Base-by-base conservation (phyloP, 2,888 invertebrate genomes). In the Chrysomela aeneicollis region DNA sequence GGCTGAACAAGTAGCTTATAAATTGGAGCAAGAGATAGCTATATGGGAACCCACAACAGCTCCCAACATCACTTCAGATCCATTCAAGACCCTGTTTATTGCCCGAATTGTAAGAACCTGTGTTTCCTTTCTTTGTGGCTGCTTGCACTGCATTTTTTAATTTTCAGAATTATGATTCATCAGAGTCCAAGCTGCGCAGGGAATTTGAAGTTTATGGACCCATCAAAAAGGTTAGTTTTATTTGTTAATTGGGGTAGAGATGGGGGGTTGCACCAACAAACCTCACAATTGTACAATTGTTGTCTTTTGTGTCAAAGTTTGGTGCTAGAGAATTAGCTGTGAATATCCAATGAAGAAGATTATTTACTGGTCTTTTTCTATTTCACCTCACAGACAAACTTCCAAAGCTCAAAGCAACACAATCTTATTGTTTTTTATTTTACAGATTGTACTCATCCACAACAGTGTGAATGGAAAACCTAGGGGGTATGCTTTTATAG, bases 131-230 rank as follows among this genome's bases (percentile, higher is more conserved):
- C 6, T 17, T 30, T 63, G 22, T 8, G 5, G 19, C 4, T 50
- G 49, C 2, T 55, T 17, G 12, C 26, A 21, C 50, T 15, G 26
- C 55, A 47, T 32, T 70, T 66, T 68, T 71, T 72, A 26, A 5
- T 75, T 87, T 88, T 67, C 86, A 96, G 96, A 99, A 98, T 82
- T 99, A 97, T 85, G 99, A 99, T 84, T 97, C 98, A 0, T 98
- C 98, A 0, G 99, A 99, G 83, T 97, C 97, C 0, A 99, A 99
- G 80, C 85, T 99, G 17, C 85, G 97, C 64, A 89, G 98, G 84
- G 99, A 99, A 82, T 99, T 99, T 85, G 99, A 99, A 86, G 92
- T 94, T 19, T 99, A 97, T 83, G 99, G 99, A 15, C 89, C 95
- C 9, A 97, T 99, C 71, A 97, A 95, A 88, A 98, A 97, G 88